phyloP scores from a whole-genome alignment of 2,888 invertebrate genomes.

The Noctua fimbriata region DNA sequence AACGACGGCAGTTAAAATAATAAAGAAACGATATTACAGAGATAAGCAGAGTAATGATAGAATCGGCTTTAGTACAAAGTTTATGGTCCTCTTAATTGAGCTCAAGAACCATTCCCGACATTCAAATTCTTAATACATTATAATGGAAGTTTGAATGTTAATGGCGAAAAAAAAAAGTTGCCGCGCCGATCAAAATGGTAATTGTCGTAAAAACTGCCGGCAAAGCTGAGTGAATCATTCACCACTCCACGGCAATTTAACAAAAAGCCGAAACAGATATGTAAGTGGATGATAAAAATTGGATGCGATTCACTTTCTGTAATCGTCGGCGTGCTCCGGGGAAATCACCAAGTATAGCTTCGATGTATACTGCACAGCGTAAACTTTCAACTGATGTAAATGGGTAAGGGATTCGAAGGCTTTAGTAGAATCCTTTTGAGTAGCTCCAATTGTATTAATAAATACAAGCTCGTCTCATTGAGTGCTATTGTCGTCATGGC shows the following conservation, averaged over 20 bases:
- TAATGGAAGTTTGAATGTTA: conserved; percentile 45
- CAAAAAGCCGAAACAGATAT: conserved; percentile 77
- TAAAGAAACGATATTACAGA: conserved; percentile 58
- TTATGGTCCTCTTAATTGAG: conserved; percentile 55
- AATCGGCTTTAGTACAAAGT: conserved; percentile 49
- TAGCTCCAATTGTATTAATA: conserved; percentile 53
- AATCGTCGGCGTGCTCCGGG: conserved; percentile 80
- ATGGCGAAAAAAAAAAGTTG: conserved; percentile 47
- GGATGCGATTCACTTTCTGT: conserved; percentile 81
- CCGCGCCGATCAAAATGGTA: conserved; percentile 42
- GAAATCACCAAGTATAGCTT: conserved; percentile 81
- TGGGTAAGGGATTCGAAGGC: conserved; percentile 55
- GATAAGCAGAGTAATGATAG: conserved; percentile 57
- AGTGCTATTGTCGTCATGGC: conserved; percentile 49
- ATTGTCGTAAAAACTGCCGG: conserved; percentile 64
- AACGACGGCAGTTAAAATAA: conserved; percentile 59
- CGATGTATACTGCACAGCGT: conserved; percentile 68
- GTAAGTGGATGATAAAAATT: conserved; percentile 86
- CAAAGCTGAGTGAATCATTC: conserved; percentile 68
- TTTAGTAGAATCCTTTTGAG: conserved; percentile 42
- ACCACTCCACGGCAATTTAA: conserved; percentile 73
- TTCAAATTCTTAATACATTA: conserved; percentile 50
- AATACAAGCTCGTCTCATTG: conserved; percentile 43
- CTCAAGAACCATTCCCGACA: conserved; percentile 50
- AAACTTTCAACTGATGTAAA: conserved; percentile 66